These are phyloP conservation scores for Agrotis exclamationis DNA, from an alignment of 2,888 invertebrate genomes.

Conservation along the genomic window DNA sequence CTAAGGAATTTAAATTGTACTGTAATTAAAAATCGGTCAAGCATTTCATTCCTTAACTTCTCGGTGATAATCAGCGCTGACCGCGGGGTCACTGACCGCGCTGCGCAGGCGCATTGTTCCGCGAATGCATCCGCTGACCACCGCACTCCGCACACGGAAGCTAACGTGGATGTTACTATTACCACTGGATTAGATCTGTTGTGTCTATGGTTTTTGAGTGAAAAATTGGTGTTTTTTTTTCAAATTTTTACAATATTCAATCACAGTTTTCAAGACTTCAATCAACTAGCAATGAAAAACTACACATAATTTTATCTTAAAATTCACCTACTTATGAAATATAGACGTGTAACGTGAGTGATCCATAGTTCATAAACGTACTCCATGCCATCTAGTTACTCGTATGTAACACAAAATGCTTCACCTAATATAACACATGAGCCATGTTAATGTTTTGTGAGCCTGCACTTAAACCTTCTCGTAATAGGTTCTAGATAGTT, in stretches of 20 bases:
- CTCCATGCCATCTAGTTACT: too few relatives aligned
- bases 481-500: conserved; percentile 11
- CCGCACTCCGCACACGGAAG: conserved; percentile 63
- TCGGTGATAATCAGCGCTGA: conserved; percentile 36
- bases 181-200: conserved; percentile 29
- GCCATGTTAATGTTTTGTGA: conserved; percentile 22
- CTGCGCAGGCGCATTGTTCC: conserved; percentile 77
- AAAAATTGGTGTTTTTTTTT: neutral
- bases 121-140: conserved; percentile 72
- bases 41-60: conserved; percentile 19
- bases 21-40: neutral
- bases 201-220: conserved; percentile 16
- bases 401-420: conserved; percentile 28
- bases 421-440: conserved; percentile 22
- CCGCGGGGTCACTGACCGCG: conserved; percentile 69
- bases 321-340: too few relatives aligned
- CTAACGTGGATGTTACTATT: conserved; percentile 41
- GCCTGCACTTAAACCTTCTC: conserved; percentile 14
- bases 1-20: neutral
- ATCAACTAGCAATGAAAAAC: too few relatives aligned
- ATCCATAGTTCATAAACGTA: too few relatives aligned
- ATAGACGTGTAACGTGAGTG: too few relatives aligned
- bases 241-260: neutral
- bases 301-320: too few relatives aligned
- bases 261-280: too few relatives aligned